These are phyloP conservation scores for Drosophila engyochracea DNA, from an alignment of 2,888 invertebrate species.

Conservation along the genomic window DNA sequence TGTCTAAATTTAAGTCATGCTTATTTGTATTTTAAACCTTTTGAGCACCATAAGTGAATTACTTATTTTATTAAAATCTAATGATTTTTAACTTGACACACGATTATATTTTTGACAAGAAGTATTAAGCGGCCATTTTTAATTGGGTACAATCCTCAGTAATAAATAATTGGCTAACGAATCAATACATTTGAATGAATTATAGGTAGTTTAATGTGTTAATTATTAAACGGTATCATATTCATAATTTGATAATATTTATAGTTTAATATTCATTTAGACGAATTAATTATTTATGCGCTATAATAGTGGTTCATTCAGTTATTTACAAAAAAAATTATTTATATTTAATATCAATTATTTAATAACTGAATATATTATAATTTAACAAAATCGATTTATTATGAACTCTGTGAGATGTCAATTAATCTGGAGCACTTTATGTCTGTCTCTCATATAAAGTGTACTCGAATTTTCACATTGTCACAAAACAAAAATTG, in stretches of 20 bases:
- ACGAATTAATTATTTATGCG: background rate
- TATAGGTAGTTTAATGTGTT: background rate
- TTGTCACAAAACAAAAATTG: conserved; percentile 22
- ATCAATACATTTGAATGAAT: background rate
- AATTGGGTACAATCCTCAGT: background rate
- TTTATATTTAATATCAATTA: background rate
- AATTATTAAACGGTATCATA: background rate
- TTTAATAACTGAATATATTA: background rate
- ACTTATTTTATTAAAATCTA: background rate
- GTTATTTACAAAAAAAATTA: background rate
- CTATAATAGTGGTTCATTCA: background rate
- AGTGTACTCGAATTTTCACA: conserved; percentile 29
- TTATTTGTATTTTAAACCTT: conserved; percentile 7
- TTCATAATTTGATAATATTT: background rate
- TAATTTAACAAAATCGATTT: background rate
- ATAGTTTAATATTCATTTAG: background rate
- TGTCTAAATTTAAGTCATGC: conserved; percentile 9
- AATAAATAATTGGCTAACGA: background rate
- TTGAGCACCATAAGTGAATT: background rate
- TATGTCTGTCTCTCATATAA: background rate
- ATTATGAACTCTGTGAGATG: background rate
- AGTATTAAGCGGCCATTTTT: background rate
- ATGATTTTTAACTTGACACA: background rate
- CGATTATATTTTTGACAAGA: background rate
- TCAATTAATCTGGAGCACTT: background rate